These are phyloP conservation scores for Pachymerium ferrugineum DNA, from an alignment of 2,888 invertebrate species.

Conservation along the genomic window DNA sequence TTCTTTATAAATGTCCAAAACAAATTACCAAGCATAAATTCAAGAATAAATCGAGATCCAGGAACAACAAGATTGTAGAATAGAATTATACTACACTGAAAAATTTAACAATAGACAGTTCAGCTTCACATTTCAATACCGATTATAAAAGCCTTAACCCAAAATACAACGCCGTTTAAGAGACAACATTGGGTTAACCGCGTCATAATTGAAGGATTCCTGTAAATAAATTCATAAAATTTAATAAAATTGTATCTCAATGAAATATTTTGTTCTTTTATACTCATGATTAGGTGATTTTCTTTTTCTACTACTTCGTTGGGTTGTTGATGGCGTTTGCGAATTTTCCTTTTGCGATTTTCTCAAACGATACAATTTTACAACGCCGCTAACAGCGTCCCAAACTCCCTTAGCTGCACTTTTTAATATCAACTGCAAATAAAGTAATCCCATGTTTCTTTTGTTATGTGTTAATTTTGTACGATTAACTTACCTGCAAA, in stretches of 20 bases:
- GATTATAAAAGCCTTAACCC: slow-evolving; percentile 56
- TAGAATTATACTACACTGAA: background rate
- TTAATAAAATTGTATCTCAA: background rate
- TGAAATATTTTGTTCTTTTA: background rate
- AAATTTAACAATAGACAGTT: background rate
- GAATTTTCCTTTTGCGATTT: background rate
- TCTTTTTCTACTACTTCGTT: background rate
- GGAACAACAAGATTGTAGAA: slow-evolving; percentile 44
- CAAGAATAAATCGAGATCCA: slow-evolving; percentile 41
- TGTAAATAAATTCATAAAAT: slow-evolving; percentile 49
- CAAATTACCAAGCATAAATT: background rate
- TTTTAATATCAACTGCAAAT: slow-evolving; percentile 59
- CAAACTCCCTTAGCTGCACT: slow-evolving; percentile 65
- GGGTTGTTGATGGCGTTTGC: background rate
- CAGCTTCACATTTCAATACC: background rate
- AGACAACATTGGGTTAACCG: slow-evolving; percentile 76
- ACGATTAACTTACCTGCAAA: too few relatives aligned
- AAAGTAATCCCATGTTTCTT: background rate
- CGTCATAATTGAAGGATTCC: slow-evolving; percentile 76
- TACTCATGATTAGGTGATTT: slow-evolving; percentile 14
- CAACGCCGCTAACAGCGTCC: slow-evolving; percentile 73
- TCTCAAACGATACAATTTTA: slow-evolving; percentile 66
- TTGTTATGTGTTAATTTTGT: too few relatives aligned
- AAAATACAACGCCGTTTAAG: slow-evolving; percentile 81
- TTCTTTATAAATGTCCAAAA: background rate